These are phyloP conservation scores for Brachyptera putata DNA, from an alignment of 2,888 invertebrate species.

Conservation along the genomic window DNA sequence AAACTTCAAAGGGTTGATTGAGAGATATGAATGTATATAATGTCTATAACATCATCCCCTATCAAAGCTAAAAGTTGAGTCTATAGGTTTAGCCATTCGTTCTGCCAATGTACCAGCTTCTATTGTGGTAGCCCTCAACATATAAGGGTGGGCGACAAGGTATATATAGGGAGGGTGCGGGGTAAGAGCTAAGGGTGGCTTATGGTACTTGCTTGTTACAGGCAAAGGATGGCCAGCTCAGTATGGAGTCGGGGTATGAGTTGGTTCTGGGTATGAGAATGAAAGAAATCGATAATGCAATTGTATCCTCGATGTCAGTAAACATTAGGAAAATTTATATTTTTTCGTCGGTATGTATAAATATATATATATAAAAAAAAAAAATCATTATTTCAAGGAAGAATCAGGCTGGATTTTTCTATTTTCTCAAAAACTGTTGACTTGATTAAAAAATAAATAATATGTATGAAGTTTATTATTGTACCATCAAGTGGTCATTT, in stretches of 20 bases:
- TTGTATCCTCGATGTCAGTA: too few species aligned
- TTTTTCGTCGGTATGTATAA: too few species aligned
- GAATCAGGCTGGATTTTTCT: too few species aligned
- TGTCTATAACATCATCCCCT: background rate
- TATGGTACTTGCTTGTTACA: background rate
- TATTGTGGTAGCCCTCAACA: conserved; percentile 18
- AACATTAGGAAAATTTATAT: too few species aligned
- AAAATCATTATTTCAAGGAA: too few species aligned
- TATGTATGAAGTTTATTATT: too few species aligned
- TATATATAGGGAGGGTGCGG: background rate
- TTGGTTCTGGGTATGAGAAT: too few species aligned
- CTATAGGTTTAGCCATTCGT: conserved; percentile 5
- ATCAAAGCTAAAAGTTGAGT: background rate
- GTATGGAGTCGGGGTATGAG: background rate
- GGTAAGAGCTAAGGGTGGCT: background rate
- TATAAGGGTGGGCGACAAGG: background rate
- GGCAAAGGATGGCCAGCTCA: background rate
- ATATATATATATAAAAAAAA: too few species aligned
- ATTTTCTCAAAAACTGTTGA: too few species aligned
- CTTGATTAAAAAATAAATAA: too few species aligned
- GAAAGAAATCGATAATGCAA: too few species aligned
- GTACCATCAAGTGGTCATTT: too few species aligned
- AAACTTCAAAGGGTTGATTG: conserved; percentile 3
- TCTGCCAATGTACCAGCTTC: background rate
- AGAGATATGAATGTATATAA: background rate